Base-by-base conservation (phyloP, 2,113 vertebrate genomes). In the Echinops telfairi region DNA sequence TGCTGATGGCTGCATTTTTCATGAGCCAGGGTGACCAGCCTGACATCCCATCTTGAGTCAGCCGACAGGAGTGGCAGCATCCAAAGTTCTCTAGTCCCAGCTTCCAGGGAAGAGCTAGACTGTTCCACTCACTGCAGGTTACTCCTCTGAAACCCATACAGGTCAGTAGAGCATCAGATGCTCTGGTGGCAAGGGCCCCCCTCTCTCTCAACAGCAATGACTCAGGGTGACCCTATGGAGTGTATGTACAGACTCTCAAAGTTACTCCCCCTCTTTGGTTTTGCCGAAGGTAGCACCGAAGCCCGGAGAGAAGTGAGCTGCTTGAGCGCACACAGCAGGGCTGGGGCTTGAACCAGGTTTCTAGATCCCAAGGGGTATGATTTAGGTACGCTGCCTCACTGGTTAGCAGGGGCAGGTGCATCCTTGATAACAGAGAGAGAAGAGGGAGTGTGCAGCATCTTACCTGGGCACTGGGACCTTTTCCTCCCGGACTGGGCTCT, bases 331-430 rank as follows among this genome's bases (percentile, higher is more conserved):
- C 86, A 40, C 31, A 60, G 89, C 12, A 14, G 87, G 79, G 12
- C 0, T 38, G 20, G 14, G 47, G 11, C 64, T 71, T 70, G 47
- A 11, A 53, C 5, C 80, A 71, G 11, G 33, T 86, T 53, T 83
- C 31, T 10, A 64, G 73, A 20, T 22, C 29, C 27, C 11, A 17
- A 1, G 0, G 7, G 40, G 2, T n/a, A 0, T 84, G 53, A 70
- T 62, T 17, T 1, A 17, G 38, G 73, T 22, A 25, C 0, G 1
- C 89, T 36, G 22, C 17, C 38, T 25, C 2, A 0, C 20, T 57
- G n/a, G 73, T 20, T 1, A 5, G 0, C 3, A 8, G 33, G 16
- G 6, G 29, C 68, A 66, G n/a, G 12, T 0, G 4, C 23, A 1
- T 60, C 10, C 33, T 58, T 31, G 36, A 2, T 29, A 40, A 43